Evolutionary conservation across 2,113 vertebrate species (phyloP).

Genomic region (Eira barbara): DNA sequence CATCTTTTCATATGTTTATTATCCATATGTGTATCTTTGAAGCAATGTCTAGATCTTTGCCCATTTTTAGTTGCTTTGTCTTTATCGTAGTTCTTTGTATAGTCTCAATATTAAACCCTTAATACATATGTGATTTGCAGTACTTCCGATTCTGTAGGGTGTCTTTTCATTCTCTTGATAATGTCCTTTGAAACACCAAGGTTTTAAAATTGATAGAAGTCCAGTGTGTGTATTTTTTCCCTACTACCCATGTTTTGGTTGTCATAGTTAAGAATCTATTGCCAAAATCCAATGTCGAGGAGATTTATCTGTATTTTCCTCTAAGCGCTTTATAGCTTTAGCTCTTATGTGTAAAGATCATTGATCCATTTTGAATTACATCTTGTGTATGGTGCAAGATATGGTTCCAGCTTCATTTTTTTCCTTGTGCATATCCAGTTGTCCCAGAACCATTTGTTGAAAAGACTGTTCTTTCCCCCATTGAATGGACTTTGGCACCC

Average conservation of each 20-base stretch:
- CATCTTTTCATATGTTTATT: not conserved
- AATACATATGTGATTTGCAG: not conserved
- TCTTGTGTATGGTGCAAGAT: not conserved
- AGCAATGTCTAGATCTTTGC: not conserved
- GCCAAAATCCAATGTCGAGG: not conserved
- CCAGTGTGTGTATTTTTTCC: not conserved
- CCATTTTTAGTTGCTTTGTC: not conserved
- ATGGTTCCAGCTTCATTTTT: not conserved
- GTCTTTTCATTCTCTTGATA: not conserved
- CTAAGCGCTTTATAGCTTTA: not conserved
- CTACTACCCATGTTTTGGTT: not conserved
- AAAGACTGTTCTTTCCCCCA: not conserved
- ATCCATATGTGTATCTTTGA: not conserved
- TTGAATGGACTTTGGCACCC: not conserved
- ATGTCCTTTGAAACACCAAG: not conserved
- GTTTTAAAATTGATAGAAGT: not conserved
- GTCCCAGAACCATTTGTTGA: not conserved
- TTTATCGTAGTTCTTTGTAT: not conserved
- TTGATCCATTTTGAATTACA: no score
- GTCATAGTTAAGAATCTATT: not conserved
- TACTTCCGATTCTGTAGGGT: not conserved
- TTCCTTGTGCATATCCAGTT: not conserved
- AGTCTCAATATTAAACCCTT: not conserved
- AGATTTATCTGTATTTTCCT: not conserved
- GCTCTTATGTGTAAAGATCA: not conserved